Evolutionary conservation across 2,797 vertebrate species (phyloP), one percentile per base, ranked within the genome.

Genomic region (Diceros bicornis): DNA sequence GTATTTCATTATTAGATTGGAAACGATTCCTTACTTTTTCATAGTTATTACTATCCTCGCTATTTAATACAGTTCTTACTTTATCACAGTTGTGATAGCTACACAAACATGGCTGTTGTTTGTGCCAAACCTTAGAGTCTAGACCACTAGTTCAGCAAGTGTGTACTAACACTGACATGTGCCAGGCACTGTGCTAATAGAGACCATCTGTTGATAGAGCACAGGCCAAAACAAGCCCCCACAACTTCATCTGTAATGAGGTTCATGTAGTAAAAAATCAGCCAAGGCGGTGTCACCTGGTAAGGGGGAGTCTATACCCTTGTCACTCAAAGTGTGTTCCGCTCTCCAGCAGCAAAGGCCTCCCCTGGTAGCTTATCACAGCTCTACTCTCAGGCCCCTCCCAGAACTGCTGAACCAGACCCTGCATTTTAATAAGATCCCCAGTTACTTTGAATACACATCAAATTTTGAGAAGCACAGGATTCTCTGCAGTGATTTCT

Each of bases 391-490:
- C 27, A 93, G n/a, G 23, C 7, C 18, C 52, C 21, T 50, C 18
- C 50, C 71, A 66, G 37, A 84, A 41, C 47, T 75, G 12, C 17
- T 75, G 25, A 91, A 72, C 1, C 50, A 34, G 55, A 95, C 91
- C 71, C 69, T 96, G 78, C 78, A 83, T 96, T 88, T 95, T 86
- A 88, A 83, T 90, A 74, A 94, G 64, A 75, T 57, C 75, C 2
- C 12, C 6, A 13, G 32, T 4, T 78, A 61, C 29, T 74, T 62
- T 0, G 0, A 50, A 82, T n/a, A n/a, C 23, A 61, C 4, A 29
- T 50, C 41, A 66, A 7, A 79, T 66, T 92, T 89, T 90, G 34
- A 52, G 57, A 97, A 86, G 68, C 32, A 66, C 18, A 25, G 11
- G 29, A 21, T 7, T 68, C 47, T 96, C 96, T 89, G 55, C 55